Conservation (phyloP, 1,140 invertebrate genomes). For the Drosophila sechellia region DNA sequence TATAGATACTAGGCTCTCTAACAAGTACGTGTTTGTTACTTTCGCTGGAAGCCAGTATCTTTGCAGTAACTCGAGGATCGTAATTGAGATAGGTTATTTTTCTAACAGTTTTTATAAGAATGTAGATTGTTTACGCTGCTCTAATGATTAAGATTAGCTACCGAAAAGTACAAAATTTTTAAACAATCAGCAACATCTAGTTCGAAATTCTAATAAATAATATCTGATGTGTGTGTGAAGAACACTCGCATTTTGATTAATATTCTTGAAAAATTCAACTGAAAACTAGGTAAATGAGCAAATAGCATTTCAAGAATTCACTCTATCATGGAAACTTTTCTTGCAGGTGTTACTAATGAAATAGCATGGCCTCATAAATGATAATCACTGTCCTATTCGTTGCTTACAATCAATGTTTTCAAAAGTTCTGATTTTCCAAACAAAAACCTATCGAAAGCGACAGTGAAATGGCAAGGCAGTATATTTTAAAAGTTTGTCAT, state of each 20-base stretch:
- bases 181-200: neutral
- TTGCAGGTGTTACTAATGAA: slow-evolving; percentile 1
- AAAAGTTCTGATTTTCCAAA: slow-evolving; percentile 23
- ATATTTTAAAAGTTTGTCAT: slow-evolving; percentile 32
- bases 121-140: too few species aligned
- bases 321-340: slow-evolving; percentile 14
- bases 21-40: too few species aligned
- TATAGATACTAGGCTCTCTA: too few species aligned
- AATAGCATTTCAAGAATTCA: neutral
- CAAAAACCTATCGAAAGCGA: slow-evolving; percentile 17
- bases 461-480: neutral
- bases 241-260: too few species aligned
- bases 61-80: too few species aligned
- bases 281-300: too few species aligned
- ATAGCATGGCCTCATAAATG: slow-evolving; percentile 8
- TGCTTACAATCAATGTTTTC: slow-evolving; percentile 6
- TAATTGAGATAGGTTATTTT: too few species aligned
- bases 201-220: too few species aligned
- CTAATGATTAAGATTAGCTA: neutral
- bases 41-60: too few species aligned
- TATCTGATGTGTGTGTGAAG: too few species aligned
- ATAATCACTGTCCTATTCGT: slow-evolving; percentile 15
- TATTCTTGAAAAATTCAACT: too few species aligned
- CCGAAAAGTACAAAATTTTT: neutral
- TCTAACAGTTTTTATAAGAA: too few species aligned